Evolutionary conservation across 1,140 invertebrate species (phyloP).

Genomic region (Megalonaias nervosa): DNA sequence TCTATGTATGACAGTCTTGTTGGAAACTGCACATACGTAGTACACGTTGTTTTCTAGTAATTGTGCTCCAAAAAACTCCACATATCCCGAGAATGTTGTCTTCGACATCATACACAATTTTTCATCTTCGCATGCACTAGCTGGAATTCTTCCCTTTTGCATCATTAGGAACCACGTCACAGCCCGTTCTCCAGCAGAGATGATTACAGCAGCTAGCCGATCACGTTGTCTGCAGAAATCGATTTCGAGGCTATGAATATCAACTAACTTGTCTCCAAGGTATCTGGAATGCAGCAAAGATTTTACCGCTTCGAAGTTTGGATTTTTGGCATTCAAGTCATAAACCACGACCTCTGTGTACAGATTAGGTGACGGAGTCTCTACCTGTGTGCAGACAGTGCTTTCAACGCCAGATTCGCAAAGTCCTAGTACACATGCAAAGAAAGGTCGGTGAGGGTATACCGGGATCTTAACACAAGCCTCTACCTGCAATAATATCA

Average conservation of each 20-base stretch:
- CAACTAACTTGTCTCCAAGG: conserved; percentile 19
- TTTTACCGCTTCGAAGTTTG: neutral
- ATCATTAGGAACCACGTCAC: conserved; percentile 44
- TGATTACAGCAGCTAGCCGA: conserved; percentile 5
- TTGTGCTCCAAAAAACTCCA: neutral
- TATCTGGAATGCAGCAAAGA: conserved; percentile 10
- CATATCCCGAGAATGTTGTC: conserved; percentile 15
- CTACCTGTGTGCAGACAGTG: neutral
- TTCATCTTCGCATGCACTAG: conserved; percentile 9
- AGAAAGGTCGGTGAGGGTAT: neutral
- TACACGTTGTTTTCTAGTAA: conserved; percentile 3
- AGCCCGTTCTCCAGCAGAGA: conserved; percentile 13
- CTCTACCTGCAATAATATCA: neutral
- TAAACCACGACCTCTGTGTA: no score
- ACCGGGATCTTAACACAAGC: neutral
- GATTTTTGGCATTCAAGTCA: neutral
- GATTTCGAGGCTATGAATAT: conserved; percentile 25
- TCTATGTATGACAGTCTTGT: neutral
- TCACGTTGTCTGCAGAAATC: conserved; percentile 26
- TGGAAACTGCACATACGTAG: conserved; percentile 33
- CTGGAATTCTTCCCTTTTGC: neutral
- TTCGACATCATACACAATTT: conserved; percentile 1
- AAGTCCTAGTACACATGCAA: conserved; percentile 16
- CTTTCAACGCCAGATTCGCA: neutral
- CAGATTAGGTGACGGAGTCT: no score